Evolutionary conservation across 1,140 invertebrate genomes (phyloP).

Genomic region (Leguminivora glycinivorella): DNA sequence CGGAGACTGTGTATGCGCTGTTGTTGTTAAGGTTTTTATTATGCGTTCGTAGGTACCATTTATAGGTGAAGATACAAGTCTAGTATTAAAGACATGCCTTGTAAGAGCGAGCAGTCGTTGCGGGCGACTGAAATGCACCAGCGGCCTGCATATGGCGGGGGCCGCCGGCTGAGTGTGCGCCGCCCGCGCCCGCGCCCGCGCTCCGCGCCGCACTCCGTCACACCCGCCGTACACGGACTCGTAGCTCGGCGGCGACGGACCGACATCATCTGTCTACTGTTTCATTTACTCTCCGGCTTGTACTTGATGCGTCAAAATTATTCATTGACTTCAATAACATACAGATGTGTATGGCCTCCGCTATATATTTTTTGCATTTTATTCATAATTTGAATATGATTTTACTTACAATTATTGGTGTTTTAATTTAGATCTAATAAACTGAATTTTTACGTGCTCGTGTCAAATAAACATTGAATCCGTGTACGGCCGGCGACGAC

Average conservation of each 20-base stretch:
- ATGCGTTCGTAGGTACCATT: background rate
- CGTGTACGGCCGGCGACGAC: background rate
- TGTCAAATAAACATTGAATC: background rate
- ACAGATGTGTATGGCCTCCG: too few species aligned
- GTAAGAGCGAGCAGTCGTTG: background rate
- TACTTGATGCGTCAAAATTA: too few species aligned
- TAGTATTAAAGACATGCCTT: background rate
- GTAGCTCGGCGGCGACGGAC: background rate
- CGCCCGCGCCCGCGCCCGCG: background rate
- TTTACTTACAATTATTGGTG: too few species aligned
- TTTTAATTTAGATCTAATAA: too few species aligned
- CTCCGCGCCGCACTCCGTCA: background rate
- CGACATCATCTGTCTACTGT: background rate
- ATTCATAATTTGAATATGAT: too few species aligned
- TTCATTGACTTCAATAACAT: too few species aligned
- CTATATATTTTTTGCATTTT: too few species aligned
- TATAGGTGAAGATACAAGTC: background rate
- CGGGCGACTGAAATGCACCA: background rate
- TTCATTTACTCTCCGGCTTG: too few species aligned
- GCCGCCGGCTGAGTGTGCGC: slow-evolving; percentile 10
- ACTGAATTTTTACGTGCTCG: background rate
- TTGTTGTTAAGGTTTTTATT: background rate
- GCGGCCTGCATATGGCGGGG: slow-evolving; percentile 8
- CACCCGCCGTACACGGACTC: background rate
- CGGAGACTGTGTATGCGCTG: too few species aligned